Evolutionary conservation across 2,797 vertebrate genomes (phyloP), one percentile per base, ranked within the genome.

Genomic region (Babyrousa celebensis): DNA sequence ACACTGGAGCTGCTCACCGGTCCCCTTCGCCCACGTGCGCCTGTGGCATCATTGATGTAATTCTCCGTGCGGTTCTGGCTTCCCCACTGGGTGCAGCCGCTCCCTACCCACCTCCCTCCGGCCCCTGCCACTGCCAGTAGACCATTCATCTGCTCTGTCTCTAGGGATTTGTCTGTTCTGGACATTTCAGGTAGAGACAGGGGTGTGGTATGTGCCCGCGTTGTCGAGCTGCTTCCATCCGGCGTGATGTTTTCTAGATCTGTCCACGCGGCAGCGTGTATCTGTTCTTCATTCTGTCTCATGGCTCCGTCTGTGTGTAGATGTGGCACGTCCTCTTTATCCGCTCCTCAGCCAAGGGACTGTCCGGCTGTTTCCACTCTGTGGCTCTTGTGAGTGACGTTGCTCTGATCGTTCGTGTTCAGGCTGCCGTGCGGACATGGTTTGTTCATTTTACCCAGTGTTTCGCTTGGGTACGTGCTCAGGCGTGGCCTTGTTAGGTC

Each of bases 361-460:
- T 3, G 63, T 25, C 27, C 43, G 40, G 23, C n/a, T 17, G 25
- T 43, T 67, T 32, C 43, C 6, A 9, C 82, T 12, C 21, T n/a
- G 27, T 14, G 23, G 62, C 77, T 72, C 1, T 43, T 25, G 7
- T 80, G 56, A 54, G 17, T 65, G 23, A 16, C 6, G 16, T 62
- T 21, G 63, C 58, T 60, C 0, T 48, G 58, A 58, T 18, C 1
- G 11, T 62, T 79, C 29, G 0, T 0, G 14, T 65, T 8, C 21
- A 25, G 0, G 27, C 27, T 54, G 21, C 65, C 16, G 4, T 10
- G 6, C n/a, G 25, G 40, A 43, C 1, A 3, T 21, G 27, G n/a
- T 52, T 58, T 70, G 36, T 88, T n/a, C 23, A n/a, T 93, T 79
- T 36, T 36, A 36, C 36, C 36, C 36, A 36, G 36, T 36, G 36